Conservation (phyloP, 2,888 invertebrate genomes). For the Oligia strigilis region DNA sequence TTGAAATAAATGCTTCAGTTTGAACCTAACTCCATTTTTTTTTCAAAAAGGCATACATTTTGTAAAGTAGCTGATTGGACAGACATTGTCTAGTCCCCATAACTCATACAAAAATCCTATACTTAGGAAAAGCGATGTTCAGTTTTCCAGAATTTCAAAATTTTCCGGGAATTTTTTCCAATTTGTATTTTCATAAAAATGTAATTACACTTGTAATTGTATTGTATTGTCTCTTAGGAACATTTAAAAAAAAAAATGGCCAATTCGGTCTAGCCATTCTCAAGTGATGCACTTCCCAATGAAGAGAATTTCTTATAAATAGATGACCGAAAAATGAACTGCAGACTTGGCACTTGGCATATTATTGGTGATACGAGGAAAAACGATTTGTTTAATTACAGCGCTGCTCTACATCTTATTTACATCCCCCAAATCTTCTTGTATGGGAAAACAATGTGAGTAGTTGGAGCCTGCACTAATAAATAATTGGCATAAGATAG, state of each 20-base stretch:
- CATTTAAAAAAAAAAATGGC: neutral
- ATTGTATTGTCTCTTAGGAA: neutral
- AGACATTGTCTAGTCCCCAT: neutral
- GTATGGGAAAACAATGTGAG: neutral
- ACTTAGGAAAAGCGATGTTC: neutral
- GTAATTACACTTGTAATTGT: too few species aligned
- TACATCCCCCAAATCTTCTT: neutral
- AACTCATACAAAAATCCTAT: neutral
- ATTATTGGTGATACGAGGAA: neutral
- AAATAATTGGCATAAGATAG: neutral
- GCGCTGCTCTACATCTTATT: neutral
- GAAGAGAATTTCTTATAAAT: neutral
- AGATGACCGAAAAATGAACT: neutral
- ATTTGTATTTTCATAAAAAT: neutral
- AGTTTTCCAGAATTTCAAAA: neutral
- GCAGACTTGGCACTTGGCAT: neutral
- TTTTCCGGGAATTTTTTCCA: neutral
- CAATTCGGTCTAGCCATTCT: neutral
- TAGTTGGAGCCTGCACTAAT: neutral
- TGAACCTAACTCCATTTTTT: neutral
- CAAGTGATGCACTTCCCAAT: neutral
- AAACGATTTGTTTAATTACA: neutral
- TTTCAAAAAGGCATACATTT: neutral
- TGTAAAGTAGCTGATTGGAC: neutral
- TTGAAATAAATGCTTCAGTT: too few species aligned